Evolutionary conservation across 2,888 invertebrate species (phyloP), one percentile per base, ranked within the genome.

Genomic region (Omphaloscelis lunosa): DNA sequence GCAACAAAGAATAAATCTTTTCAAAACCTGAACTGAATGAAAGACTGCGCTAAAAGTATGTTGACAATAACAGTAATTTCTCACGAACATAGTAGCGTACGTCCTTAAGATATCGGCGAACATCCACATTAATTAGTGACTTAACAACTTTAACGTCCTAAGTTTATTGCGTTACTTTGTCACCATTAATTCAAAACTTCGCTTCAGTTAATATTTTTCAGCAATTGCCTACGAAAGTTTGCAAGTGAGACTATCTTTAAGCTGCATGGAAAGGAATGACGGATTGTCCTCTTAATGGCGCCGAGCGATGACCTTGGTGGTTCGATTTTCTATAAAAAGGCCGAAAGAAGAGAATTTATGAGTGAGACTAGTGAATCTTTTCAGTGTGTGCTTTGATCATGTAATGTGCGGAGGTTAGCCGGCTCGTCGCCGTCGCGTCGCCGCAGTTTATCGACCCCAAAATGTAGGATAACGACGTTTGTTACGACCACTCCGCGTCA

Each of bases 381-480:
- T 72, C 62, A 81, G 67, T 82, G 77, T 86, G 79, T 89, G 83
- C 85, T 90, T 90, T 92, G 92, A 93, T 93, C 92, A 89, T 91
- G 91, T 93, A 92, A 93, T 91, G 89, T 84, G 88, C 79, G 85
- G 89, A 91, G 93, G 93, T 93, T 93, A 93, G 91, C 88, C 92
- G 88, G 86, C 89, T 89, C 88, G 93, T 89, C 92, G 93, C 90
- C 95, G 89, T 91, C 93, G 89, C 93, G 94, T 87, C 93, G 93
- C 85, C 91, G 82, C 87, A 93, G 95, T 95, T 94, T 95, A 93
- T 95, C 93, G 95, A 95, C 95, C 95, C 93, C 94, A 85, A 94
- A 95, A 95, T 94, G 91, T 95, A 93, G 95, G 92, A 95, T 96
- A 95, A 96, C 95, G 94, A 94, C 93, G 85, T 93, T 93, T 93